These are phyloP conservation scores for Manis javanica DNA, from an alignment of 2,797 vertebrate genomes.

Conservation along the genomic window DNA sequence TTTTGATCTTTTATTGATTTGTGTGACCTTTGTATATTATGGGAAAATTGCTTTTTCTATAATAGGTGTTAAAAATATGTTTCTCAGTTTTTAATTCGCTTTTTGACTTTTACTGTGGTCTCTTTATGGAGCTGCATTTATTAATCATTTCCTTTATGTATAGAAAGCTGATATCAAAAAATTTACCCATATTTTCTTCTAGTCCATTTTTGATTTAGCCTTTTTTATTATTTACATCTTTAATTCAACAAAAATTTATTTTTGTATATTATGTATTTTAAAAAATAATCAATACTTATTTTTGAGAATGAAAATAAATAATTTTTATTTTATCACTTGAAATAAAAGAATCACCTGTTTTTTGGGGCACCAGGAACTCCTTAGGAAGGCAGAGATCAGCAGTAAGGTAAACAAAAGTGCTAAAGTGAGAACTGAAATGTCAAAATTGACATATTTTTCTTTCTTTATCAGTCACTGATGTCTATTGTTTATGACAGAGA, in stretches of 20 bases:
- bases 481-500: slow-evolving; percentile 63
- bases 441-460: slow-evolving; percentile 52
- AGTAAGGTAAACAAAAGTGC: neutral
- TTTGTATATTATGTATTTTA: neutral
- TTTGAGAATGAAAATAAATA: neutral
- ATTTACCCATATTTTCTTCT: slow-evolving; percentile 44
- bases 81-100: slow-evolving; percentile 31
- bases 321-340: slow-evolving; percentile 43
- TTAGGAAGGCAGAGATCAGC: slow-evolving; percentile 45
- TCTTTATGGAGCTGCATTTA: neutral
- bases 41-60: neutral
- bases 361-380: neutral
- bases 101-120: neutral
- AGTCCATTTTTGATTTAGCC: slow-evolving; percentile 14
- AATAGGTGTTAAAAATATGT: neutral
- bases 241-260: slow-evolving; percentile 44
- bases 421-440: slow-evolving; percentile 46
- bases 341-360: neutral
- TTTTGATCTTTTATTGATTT: neutral
- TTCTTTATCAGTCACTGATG: slow-evolving; percentile 56
- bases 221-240: slow-evolving; percentile 36
- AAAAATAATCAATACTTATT: neutral
- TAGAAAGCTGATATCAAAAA: neutral
- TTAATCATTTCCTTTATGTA: neutral
- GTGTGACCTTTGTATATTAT: neutral